Conservation (phyloP, 2,797 vertebrate genomes). For the Girardinus metallicus region DNA sequence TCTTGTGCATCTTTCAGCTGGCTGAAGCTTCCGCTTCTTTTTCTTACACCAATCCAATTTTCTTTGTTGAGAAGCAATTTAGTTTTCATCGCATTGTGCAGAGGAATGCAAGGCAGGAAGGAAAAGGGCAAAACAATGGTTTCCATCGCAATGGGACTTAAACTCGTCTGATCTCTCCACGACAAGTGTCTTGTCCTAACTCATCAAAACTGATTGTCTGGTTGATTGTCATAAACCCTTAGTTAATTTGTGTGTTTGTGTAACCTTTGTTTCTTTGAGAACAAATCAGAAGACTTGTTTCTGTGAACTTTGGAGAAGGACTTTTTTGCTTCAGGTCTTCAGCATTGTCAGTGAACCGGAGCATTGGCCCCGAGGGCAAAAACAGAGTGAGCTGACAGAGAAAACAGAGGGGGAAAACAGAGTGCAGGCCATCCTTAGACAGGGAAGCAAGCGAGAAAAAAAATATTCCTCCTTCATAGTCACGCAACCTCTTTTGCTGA, state of each 20-base stretch:
- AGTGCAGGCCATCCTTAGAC: constrained; percentile 55
- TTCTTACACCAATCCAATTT: constrained; percentile 72
- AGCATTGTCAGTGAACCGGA: constrained; percentile 64
- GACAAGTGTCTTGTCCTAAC: constrained; percentile 38
- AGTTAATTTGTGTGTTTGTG: constrained; percentile 50
- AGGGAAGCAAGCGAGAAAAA: constrained; percentile 51
- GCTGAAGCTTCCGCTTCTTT: constrained; percentile 69
- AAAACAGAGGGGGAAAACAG: constrained; percentile 71
- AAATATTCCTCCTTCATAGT: constrained; percentile 72
- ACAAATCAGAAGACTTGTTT: constrained; percentile 50
- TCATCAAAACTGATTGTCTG: constrained; percentile 30
- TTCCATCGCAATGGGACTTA: constrained; percentile 68
- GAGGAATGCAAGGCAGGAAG: constrained; percentile 84
- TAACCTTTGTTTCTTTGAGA: constrained; percentile 43
- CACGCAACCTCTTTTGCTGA: constrained; percentile 70
- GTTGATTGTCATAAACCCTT: constrained; percentile 52
- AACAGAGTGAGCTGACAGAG: constrained; percentile 66
- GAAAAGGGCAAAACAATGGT: constrained; percentile 83
- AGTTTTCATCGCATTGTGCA: constrained; percentile 81
- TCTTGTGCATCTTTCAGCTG: constrained; percentile 70
- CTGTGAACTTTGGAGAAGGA: constrained; percentile 49
- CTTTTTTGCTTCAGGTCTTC: constrained; percentile 55
- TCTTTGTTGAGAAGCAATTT: constrained; percentile 83
- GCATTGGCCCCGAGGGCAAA: constrained; percentile 70
- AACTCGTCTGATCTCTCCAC: constrained; percentile 26